Conservation (phyloP, 1,140 invertebrate species). For the Drosophila arawakana region DNA sequence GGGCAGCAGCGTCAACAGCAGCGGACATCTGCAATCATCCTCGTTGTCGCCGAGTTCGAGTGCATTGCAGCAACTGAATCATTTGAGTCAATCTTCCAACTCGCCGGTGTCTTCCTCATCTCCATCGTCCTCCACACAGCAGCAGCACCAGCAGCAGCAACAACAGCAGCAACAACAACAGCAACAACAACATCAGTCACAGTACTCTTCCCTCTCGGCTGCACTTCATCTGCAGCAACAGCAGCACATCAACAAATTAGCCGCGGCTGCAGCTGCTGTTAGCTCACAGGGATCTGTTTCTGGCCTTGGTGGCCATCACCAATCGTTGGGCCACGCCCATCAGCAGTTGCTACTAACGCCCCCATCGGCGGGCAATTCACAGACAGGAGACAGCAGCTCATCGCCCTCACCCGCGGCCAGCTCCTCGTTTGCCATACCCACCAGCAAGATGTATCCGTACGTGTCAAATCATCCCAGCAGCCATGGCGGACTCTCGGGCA, state of each 20-base stretch:
- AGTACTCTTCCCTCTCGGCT: constrained; percentile 77
- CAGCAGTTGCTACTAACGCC: constrained; percentile 80
- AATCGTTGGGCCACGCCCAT: constrained; percentile 84
- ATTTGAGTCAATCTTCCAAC: constrained; percentile 78
- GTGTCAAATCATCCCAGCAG: constrained; percentile 87
- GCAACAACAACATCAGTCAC: constrained; percentile 65
- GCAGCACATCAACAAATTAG: constrained; percentile 78
- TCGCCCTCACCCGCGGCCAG: constrained; percentile 86
- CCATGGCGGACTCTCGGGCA: constrained; percentile 85
- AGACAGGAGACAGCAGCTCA: constrained; percentile 85
- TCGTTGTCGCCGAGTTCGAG: constrained; percentile 72
- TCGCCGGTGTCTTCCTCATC: constrained; percentile 82
- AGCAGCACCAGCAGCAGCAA: constrained; percentile 64
- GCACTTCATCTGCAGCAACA: constrained; percentile 80
- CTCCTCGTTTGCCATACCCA: constrained; percentile 84
- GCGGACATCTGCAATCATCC: constrained; percentile 84
- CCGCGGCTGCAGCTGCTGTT: constrained; percentile 71
- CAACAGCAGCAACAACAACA: constrained; percentile 60
- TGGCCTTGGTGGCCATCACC: constrained; percentile 40
- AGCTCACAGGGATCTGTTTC: constrained; percentile 57
- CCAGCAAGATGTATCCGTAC: constrained; percentile 89
- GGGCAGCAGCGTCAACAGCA: constrained; percentile 62
- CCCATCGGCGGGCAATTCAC: constrained; percentile 79
- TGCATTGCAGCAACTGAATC: constrained; percentile 50
- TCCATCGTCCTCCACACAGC: constrained; percentile 65